Percentiles rank a stretch among this genome's conserved stretches.
These are phyloP conservation scores for Nemotelus pantherinus DNA, from an alignment of 2,888 invertebrate genomes.

Conservation along the genomic window DNA sequence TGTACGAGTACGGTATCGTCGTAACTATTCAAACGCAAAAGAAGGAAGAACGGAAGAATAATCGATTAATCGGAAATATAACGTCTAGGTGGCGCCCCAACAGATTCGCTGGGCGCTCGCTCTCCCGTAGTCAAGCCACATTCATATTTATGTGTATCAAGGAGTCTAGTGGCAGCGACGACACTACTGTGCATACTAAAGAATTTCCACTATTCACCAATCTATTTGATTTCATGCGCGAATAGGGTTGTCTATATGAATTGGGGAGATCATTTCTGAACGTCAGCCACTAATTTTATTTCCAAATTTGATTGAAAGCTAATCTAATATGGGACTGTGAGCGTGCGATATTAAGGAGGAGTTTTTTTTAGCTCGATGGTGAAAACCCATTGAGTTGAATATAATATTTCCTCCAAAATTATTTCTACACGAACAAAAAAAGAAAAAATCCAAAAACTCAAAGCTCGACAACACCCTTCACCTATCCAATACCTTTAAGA, in stretches of 20 bases:
- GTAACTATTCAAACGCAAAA: constrained; percentile 48
- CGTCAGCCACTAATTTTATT: too few relatives aligned
- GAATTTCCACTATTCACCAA: constrained; percentile 20
- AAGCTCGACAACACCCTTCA: background rate
- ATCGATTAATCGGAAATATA: constrained; percentile 83
- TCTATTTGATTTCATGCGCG: constrained; percentile 42
- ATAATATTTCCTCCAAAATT: background rate
- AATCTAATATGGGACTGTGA: too few relatives aligned
- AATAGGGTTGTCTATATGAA: background rate
- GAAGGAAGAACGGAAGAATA: constrained; percentile 72
- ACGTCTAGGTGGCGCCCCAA: constrained; percentile 80
- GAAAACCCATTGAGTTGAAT: too few relatives aligned
- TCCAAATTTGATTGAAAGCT: too few relatives aligned
- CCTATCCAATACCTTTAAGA: background rate
- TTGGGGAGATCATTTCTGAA: too few relatives aligned
- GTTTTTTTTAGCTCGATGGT: too few relatives aligned
- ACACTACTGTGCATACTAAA: constrained; percentile 37
- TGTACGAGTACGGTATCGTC: constrained; percentile 25
- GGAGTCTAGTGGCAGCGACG: constrained; percentile 45
- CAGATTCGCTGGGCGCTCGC: constrained; percentile 28
- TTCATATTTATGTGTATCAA: constrained; percentile 48
- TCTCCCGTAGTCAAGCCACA: constrained; percentile 36
- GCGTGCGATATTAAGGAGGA: too few relatives aligned
- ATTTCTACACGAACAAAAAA: background rate
- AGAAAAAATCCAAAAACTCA: background rate